Evolutionary conservation across 2,888 invertebrate species (phyloP).

Genomic region (Pheosia tremula): DNA sequence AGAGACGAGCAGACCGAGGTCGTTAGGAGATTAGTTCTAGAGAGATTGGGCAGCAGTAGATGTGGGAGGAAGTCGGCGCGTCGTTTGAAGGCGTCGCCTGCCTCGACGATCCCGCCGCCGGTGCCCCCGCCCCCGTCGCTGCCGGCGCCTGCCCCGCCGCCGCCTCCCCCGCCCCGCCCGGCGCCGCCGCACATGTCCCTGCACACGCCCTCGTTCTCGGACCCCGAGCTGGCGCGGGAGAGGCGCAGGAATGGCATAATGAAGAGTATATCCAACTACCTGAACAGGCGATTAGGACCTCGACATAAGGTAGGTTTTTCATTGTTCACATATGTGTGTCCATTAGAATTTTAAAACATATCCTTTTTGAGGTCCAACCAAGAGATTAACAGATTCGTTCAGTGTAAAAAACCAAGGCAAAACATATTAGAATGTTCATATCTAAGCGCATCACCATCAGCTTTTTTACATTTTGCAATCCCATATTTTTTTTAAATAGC

Average conservation of each 20-base stretch:
- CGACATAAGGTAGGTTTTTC: slow-evolving; percentile 81
- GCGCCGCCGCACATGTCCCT: slow-evolving; percentile 58
- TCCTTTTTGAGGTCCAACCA: no score
- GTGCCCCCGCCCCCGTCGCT: slow-evolving; percentile 58
- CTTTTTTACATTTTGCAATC: no score
- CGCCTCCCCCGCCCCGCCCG: slow-evolving; percentile 52
- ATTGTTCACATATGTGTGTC: no score
- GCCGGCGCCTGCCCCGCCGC: slow-evolving; percentile 38
- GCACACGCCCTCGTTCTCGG: slow-evolving; percentile 80
- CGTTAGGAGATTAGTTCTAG: slow-evolving; percentile 93
- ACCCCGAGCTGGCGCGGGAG: slow-evolving; percentile 82
- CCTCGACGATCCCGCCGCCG: slow-evolving; percentile 51
- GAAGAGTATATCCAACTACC: slow-evolving; percentile 93
- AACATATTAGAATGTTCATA: no score
- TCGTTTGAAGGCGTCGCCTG: slow-evolving; percentile 48
- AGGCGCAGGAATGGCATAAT: slow-evolving; percentile 93
- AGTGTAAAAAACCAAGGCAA: no score
- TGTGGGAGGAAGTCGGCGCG: slow-evolving; percentile 49
- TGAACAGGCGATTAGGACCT: slow-evolving; percentile 88
- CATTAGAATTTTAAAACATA: no score
- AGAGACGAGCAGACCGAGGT: slow-evolving; percentile 93
- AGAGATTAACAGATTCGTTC: no score
- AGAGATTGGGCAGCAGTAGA: slow-evolving; percentile 83
- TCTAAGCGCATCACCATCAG: no score
- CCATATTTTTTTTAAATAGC: no score